These are phyloP conservation scores for Patella caerulea DNA, from an alignment of 2,888 invertebrate genomes.

Conservation along the genomic window DNA sequence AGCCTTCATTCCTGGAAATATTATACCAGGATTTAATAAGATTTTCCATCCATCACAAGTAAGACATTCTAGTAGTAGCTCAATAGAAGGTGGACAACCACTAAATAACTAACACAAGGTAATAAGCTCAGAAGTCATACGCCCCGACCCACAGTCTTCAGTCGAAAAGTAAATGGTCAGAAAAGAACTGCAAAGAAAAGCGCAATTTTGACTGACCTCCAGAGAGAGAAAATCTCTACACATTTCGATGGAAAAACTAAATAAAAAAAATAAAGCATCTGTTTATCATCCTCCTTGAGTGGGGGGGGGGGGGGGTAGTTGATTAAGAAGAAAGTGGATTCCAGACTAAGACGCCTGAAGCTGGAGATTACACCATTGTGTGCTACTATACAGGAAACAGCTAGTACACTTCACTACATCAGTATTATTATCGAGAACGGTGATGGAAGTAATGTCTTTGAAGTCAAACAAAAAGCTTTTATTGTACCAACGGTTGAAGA, in stretches of 20 bases:
- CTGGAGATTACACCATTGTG: neutral
- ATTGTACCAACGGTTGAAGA: neutral
- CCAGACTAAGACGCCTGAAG: neutral
- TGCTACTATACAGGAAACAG: neutral
- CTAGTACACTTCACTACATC: neutral
- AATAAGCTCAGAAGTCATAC: neutral
- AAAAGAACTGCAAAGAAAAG: neutral
- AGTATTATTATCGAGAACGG: neutral
- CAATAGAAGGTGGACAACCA: neutral
- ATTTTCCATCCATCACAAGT: constrained; percentile 6
- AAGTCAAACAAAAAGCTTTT: neutral
- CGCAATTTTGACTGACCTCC: neutral
- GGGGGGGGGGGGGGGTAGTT: neutral
- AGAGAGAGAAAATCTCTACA: neutral
- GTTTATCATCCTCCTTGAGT: neutral
- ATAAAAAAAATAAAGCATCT: neutral
- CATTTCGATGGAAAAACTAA: neutral
- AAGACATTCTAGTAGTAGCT: neutral
- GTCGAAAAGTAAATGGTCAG: neutral
- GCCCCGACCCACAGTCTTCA: neutral
- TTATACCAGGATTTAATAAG: constrained; percentile 20
- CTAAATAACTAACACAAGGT: no score
- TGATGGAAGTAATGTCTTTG: no score
- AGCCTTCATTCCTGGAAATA: constrained; percentile 23
- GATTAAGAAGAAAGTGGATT: neutral